Base-by-base conservation (phyloP, 2,888 invertebrate species). In the Agrilus cyanescens region DNA sequence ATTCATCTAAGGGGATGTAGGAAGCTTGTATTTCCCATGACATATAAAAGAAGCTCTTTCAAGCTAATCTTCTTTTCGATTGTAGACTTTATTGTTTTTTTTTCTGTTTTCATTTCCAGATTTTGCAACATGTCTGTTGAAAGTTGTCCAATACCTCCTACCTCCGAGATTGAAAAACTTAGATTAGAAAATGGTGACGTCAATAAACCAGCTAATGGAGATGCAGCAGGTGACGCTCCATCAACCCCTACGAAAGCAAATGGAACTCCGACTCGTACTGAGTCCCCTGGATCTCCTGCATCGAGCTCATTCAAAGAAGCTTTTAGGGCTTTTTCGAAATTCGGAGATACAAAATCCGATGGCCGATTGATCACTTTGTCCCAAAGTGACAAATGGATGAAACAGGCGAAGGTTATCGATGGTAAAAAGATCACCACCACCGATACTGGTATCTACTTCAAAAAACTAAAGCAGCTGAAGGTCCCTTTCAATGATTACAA, bases 371-470 rank as follows among this genome's bases (percentile, higher is more conserved):
- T 91, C 49, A 89, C 89, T 0, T 72, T 91, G 8, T 87, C 88
- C 7, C 90, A 91, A 65, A 88, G 88, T 59, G 91, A 91, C 66
- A 91, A 91, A 66, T 91, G 91, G 91, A 88, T 91, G 87, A 91
- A 90, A 58, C 91, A 91, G 62, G 90, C 90, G 0, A 87, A 82
- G 62, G 82, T 81, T 7, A 85, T 87, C 52, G 90, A 80, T 46
- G 63, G 80, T 2, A 90, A 88, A 68, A 88, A 84, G 60, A 84
- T 89, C 51, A 88, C 89, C 0, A 90, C 91, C 12, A 90, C 90
- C 5, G 91, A 93, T 62, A 91, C 90, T 1, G 91, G 85, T 18
- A 93, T 93, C 50, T 82, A 85, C 65, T 93, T 91, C 67, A 91
- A 91, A 63, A 91, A 91, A 63, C 75, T 89, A 52, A 93, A 91